Evolutionary conservation across 2,113 vertebrate species (phyloP), one percentile per base, ranked within the genome.

Genomic region (Rallus limicola): DNA sequence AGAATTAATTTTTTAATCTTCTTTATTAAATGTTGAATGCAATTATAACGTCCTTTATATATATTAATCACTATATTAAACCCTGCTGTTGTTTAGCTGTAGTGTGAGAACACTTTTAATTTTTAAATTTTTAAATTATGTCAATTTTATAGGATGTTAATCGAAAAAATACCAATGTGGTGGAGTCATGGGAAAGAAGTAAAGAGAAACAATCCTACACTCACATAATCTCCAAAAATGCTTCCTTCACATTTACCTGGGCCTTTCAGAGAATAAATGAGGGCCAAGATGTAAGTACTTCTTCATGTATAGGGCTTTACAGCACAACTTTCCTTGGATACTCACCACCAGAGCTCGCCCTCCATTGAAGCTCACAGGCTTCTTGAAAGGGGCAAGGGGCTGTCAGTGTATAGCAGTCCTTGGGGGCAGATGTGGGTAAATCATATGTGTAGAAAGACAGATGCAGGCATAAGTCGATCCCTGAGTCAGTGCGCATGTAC

Each of bases 231-330:
- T 98, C 98, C 63, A 99, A 99, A 97, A 99, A 99, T 7, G 98
- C 99, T 85, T 98, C 99, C 0, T 99, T 99, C 65, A 99, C 98
- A 0, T 99, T 99, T 97, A 99, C 99, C 0, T 99, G 99, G 99
- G 99, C 99, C 52, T 99, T 99, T 95, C 99, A 99, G 97, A 99
- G 99, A 95, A 99, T 99, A 46, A 99, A 98, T 7, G 98, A 98
- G 55, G 98, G 98, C 24, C 98, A 98, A 91, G 99, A 99, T 88
- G 99, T 99, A 98, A 99, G 99, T 98, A 90, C 11, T 50, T 80
- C 33, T 92, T 85, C 83, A 53, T 2, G 9, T 34, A 7, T 33
- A 38, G 23, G 33, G 24, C 60, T 85, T 84, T 89, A 75, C 13
- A 82, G 3, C 31, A 16, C 19, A 59, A 46, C 31, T 40, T 87